Percentiles rank a stretch among this genome's conserved stretches.
These are phyloP conservation scores for Prenolepis imparis DNA, from an alignment of 2,888 invertebrate species.

Conservation along the genomic window DNA sequence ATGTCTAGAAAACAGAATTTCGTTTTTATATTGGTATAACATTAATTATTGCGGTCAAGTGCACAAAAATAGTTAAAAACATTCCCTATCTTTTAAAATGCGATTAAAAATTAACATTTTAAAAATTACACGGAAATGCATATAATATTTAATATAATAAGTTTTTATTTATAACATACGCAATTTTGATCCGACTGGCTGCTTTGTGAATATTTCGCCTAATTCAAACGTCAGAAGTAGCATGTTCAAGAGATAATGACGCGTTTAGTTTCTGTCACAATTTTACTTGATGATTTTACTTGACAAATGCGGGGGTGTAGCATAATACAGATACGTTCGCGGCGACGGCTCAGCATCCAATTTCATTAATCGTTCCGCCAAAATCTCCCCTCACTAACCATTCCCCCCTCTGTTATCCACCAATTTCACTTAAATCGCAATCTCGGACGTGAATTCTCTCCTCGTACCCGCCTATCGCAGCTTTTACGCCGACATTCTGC, in stretches of 20 bases:
- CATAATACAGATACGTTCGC: slow-evolving; percentile 29
- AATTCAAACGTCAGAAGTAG: slow-evolving; percentile 5
- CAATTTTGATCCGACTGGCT: background rate
- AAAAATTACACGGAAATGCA: background rate
- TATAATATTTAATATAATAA: background rate
- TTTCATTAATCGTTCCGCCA: slow-evolving; percentile 75
- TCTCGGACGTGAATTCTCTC: slow-evolving; percentile 69
- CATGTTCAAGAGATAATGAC: slow-evolving; percentile 12
- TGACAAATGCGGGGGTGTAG: background rate
- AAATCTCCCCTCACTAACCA: slow-evolving; percentile 55
- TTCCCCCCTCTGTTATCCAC: slow-evolving; percentile 32
- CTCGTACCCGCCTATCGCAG: slow-evolving; percentile 22
- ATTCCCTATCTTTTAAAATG: background rate
- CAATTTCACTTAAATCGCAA: slow-evolving; percentile 76
- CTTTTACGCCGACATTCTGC: slow-evolving; percentile 42
- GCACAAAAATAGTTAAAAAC: background rate
- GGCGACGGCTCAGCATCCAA: slow-evolving; percentile 65
- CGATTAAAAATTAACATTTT: background rate
- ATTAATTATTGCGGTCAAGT: background rate
- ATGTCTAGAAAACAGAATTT: background rate
- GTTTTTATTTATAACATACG: background rate
- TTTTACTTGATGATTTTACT: background rate
- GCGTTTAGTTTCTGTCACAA: slow-evolving; percentile 21
- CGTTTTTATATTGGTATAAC: background rate
- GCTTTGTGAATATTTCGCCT: background rate